These are phyloP conservation scores for Callyntrura guangdongensis DNA, from an alignment of 2,888 invertebrate species.

Conservation along the genomic window DNA sequence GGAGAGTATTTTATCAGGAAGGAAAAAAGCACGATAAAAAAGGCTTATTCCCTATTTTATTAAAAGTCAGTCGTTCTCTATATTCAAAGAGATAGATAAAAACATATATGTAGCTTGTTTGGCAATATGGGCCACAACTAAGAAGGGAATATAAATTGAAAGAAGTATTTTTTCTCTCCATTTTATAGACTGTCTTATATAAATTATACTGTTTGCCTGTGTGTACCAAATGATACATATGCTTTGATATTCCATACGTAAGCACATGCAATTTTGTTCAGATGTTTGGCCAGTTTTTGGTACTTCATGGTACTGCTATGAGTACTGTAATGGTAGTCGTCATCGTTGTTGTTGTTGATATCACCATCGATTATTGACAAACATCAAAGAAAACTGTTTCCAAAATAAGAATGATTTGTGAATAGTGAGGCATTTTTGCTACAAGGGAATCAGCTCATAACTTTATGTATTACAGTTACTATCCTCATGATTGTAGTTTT, in stretches of 20 bases:
- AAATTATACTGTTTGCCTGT: neutral
- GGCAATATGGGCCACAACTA: too few species aligned
- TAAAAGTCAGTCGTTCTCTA: neutral
- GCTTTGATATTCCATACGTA: neutral
- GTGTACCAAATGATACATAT: neutral
- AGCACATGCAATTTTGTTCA: neutral
- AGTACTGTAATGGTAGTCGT: neutral
- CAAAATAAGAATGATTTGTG: neutral
- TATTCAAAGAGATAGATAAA: neutral
- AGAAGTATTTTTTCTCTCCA: too few species aligned
- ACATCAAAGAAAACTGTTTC: constrained; percentile 41
- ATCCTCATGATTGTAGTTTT: too few species aligned
- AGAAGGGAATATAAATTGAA: too few species aligned
- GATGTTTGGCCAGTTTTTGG: neutral
- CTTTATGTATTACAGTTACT: neutral
- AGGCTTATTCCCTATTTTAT: constrained; percentile 5
- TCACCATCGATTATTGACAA: constrained; percentile 71
- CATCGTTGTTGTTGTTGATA: neutral
- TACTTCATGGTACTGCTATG: constrained; percentile 24
- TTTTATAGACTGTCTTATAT: too few species aligned
- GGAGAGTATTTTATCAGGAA: neutral
- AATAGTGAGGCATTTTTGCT: constrained; percentile 7
- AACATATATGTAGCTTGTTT: too few species aligned
- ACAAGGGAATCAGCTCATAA: neutral
- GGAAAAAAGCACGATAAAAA: constrained; percentile 23